Base-by-base conservation (phyloP, 35 echinoderm and acorn worm genomes). In the Apostichopus californicus region DNA sequence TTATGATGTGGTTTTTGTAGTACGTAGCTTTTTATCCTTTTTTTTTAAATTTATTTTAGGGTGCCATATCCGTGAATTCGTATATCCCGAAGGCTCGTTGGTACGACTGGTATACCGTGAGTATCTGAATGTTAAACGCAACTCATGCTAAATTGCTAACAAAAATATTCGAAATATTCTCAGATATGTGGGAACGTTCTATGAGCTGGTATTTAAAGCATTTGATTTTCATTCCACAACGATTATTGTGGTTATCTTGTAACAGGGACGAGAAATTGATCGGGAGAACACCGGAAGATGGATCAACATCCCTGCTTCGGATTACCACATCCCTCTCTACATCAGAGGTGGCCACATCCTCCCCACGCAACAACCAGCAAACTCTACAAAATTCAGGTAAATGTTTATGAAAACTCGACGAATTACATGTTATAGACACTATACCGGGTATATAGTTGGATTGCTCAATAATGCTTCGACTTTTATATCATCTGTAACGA, bases 381-480 rank as follows among this genome's bases (percentile, higher is more conserved):
- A 96, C 88, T 96, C 97, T 11, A 99, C 97, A 1, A 92, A 94
- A 90, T 96, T 91, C 81, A 99, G 97, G 97, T 98, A 9, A 61
- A 61, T 61, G 5, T 12, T 61, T 0, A 28, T 28, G 26, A 28
- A 46, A 46, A 46, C 3, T 46, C 34, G 34, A 46, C 34, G 34
- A 46, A 46, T 46, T 46, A 46, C 34, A 46, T 46, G 2, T 46
- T 46, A 46, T 46, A 46, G 34, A 46, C 34, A 46, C 34, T 46
- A 3, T 46, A 3, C 34, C 34, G 2, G 34, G 34, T 46, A 46
- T 46, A 1, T 46, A 46, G 34, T 46, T 46, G 34, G 34, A 46
- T 46, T 46, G 34, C 34, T 46, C 34, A 46, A 46, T 46, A 3
- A 46, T 46, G 2, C 3, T 46, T 46, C 3, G 34, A 46, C 34